Conservation (phyloP, 2,797 vertebrate species). For the Hydrolagus colliei region DNA sequence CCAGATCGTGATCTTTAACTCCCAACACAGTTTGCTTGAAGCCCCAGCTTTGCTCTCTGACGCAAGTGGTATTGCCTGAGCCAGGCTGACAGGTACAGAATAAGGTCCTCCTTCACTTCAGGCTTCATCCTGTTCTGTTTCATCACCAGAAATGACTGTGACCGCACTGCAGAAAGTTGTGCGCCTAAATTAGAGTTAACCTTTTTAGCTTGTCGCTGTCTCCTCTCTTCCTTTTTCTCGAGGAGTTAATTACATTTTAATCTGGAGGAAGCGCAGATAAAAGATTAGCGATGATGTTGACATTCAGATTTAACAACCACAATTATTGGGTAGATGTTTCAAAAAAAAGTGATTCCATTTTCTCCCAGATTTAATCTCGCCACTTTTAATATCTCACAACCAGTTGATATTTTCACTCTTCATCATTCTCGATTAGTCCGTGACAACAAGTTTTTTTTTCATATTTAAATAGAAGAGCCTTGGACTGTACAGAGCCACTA, state of each 20-base stretch:
- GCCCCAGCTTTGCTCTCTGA: no score
- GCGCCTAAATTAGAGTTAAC: not conserved
- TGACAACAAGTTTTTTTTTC: constrained; percentile 13
- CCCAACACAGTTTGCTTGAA: no score
- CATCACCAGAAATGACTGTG: no score
- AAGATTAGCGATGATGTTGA: not conserved
- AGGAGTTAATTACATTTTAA: not conserved
- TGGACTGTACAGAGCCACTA: not conserved
- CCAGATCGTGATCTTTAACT: no score
- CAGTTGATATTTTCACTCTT: not conserved
- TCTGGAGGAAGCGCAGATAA: not conserved
- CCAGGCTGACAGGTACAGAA: no score
- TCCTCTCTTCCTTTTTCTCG: no score
- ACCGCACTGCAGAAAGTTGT: not conserved
- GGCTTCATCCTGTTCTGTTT: no score
- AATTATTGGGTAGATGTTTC: not conserved
- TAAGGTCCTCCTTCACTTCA: no score
- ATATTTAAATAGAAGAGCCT: not conserved
- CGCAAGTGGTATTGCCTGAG: no score
- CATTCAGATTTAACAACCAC: not conserved
- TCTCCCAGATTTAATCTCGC: not conserved
- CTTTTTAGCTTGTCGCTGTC: not conserved
- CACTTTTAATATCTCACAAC: not conserved
- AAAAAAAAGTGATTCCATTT: not conserved
- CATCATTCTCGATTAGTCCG: not conserved